Base-by-base conservation (phyloP, 2,888 invertebrate species). In the Embidobia sp. region DNA sequence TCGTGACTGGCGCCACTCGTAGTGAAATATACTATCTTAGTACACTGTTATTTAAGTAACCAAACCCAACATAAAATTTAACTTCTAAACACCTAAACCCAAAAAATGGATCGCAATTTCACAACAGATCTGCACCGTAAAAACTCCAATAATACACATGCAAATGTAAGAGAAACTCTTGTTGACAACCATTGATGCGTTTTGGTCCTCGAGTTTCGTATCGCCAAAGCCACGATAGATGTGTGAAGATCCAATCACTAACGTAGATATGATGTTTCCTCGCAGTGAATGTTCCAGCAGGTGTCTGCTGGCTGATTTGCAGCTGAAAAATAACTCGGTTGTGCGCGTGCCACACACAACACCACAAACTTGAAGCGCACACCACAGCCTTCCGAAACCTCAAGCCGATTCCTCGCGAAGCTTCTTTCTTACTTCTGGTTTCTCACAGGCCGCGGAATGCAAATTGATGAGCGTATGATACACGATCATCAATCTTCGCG, bases 151-250 rank as follows among this genome's bases (percentile, higher is more conserved):
- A n/a, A n/a, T n/a, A n/a, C n/a, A n/a, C n/a, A 51, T 31, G 48
- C 16, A 29, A 29, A 49, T 51, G 49, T 33, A 51, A 33, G 10
- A 33, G 18, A 18, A 31, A 51, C 33, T 19, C 49, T 10, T 33
- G 33, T 27, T 33, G 49, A 18, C 49, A 51, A 51, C 49, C 4
- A 18, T 19, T 51, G 33, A 51, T 51, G 49, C 31, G 33, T 51
- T 22, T 51, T 51, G 33, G 49, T 19, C 49, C 22, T 15, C 49
- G 31, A 19, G 29, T 33, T 51, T 51, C 33, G 33, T 33, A 51
- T 51, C 33, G 49, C 49, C 16, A 33, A 33, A 11, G 33, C 33
- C 22, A 33, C 19, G 33, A 33, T 19, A 19, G 49, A 51, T 51
- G 33, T 6, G 49, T 16, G 15, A 33, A 18, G 49, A 18, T 33